phyloP scores from a whole-genome alignment of 2,113 vertebrate genomes.

The Lophotis ruficrista region DNA sequence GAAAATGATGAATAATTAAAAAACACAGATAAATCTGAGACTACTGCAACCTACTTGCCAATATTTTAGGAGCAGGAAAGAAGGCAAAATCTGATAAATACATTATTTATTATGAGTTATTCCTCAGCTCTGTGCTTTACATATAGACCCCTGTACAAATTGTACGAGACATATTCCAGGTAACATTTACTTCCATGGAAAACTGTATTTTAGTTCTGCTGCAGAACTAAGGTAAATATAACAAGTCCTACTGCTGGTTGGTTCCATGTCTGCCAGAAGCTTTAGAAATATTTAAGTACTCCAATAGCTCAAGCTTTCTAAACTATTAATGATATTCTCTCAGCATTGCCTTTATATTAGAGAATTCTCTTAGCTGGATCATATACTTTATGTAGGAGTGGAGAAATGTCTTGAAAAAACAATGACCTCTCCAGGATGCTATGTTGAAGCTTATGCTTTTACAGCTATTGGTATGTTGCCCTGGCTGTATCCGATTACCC shows the following conservation, averaged over 20 bases:
- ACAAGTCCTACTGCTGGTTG: neutral
- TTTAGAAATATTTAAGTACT: neutral
- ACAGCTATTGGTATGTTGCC: neutral
- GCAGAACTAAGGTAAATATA: neutral
- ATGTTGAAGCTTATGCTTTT: neutral
- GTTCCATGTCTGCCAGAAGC: neutral
- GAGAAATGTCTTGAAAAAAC: conserved; percentile 40
- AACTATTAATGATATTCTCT: neutral
- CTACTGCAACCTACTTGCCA: conserved; percentile 16
- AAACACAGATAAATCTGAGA: conserved; percentile 1
- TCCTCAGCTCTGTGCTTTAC: neutral
- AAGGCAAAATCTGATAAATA: conserved; percentile 8
- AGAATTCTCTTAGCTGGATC: conserved; percentile 3
- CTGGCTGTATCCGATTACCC: conserved; percentile 15
- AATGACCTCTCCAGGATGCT: conserved; percentile 34
- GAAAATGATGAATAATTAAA: conserved; percentile 32
- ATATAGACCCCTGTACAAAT: neutral
- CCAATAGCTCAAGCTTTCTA: neutral
- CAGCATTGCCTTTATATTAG: neutral
- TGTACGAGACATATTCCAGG: neutral
- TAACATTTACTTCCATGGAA: neutral
- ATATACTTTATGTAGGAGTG: neutral
- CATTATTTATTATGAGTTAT: conserved; percentile 2
- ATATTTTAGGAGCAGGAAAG: conserved; percentile 28
- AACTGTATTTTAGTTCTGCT: neutral